A percentile compares a stretch with the other conserved stretches of the same genome.
Conservation (phyloP, 2,113 vertebrate genomes). For the Lophotis ruficrista region DNA sequence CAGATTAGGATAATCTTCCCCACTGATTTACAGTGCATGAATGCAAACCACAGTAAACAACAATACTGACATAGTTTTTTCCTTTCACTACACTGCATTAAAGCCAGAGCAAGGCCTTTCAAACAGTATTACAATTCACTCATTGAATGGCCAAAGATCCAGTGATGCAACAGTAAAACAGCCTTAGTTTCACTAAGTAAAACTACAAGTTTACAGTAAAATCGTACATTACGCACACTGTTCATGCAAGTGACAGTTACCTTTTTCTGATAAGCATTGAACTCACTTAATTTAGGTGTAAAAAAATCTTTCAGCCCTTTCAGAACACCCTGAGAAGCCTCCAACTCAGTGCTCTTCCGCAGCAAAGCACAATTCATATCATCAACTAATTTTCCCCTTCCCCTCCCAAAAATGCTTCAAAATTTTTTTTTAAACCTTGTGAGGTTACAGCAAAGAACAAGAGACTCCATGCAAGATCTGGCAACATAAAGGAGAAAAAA, state of each 20-base stretch:
- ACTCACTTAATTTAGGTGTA: not conserved
- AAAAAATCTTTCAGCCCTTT: not conserved
- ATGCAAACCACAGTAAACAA: constrained; percentile 1
- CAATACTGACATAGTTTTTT: not conserved
- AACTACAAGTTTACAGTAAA: not conserved
- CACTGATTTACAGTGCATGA: not conserved
- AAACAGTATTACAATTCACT: not conserved
- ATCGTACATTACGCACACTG: fast-evolving
- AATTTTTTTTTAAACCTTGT: not conserved
- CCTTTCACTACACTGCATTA: not conserved
- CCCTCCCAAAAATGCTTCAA: not conserved
- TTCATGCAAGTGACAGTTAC: not conserved
- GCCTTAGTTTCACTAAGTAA: not conserved
- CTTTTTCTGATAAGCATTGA: not conserved
- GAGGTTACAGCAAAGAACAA: not conserved
- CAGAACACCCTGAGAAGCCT: not conserved
- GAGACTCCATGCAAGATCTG: not conserved
- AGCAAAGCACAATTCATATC: not conserved
- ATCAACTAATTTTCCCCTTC: not conserved
- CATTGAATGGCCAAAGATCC: not conserved
- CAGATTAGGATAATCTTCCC: constrained; percentile 15
- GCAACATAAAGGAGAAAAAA: not conserved
- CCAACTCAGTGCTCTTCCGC: not conserved
- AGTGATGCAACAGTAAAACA: not conserved
- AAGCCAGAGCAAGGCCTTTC: not conserved